Conservation (phyloP, 2,888 invertebrate genomes). For the Apoda limacodes region DNA sequence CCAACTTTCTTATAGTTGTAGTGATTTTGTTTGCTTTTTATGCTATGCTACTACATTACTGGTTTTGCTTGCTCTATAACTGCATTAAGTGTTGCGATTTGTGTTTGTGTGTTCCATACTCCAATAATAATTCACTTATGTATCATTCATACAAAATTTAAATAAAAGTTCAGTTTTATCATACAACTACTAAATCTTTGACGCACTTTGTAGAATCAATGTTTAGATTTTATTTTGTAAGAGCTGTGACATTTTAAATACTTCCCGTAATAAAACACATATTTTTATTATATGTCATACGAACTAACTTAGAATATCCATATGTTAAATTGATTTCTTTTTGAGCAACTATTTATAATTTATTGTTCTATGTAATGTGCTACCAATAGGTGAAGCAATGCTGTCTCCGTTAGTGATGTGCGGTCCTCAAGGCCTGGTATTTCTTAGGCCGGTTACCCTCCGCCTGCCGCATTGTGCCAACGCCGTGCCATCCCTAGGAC, state of each 20-base stretch:
- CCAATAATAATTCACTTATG: too few species aligned
- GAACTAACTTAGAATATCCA: too few species aligned
- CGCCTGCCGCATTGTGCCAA: conserved; percentile 90
- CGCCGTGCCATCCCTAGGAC: conserved; percentile 79
- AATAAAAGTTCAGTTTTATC: too few species aligned
- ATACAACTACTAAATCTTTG: too few species aligned
- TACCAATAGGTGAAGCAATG: conserved; percentile 86
- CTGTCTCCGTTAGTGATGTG: conserved; percentile 96
- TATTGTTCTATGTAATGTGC: conserved; percentile 6
- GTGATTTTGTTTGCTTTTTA: conserved; percentile 16
- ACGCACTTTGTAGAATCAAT: too few species aligned
- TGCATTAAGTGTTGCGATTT: conserved; percentile 58
- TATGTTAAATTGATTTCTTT: too few species aligned
- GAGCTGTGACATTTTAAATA: too few species aligned
- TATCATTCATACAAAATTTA: too few species aligned
- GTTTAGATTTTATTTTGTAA: too few species aligned
- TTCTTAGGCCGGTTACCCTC: conserved; percentile 89
- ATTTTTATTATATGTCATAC: too few species aligned
- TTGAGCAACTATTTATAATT: not conserved
- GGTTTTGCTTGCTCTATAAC: conserved; percentile 37
- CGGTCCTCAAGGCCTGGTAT: conserved; percentile 93
- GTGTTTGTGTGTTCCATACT: conserved; percentile 67
- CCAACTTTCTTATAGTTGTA: conserved; percentile 1
- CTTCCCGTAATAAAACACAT: too few species aligned
- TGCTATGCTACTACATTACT: conserved; percentile 17